These are phyloP conservation scores for Microcaecilia unicolor DNA, from an alignment of 2,797 vertebrate genomes.

Conservation along the genomic window DNA sequence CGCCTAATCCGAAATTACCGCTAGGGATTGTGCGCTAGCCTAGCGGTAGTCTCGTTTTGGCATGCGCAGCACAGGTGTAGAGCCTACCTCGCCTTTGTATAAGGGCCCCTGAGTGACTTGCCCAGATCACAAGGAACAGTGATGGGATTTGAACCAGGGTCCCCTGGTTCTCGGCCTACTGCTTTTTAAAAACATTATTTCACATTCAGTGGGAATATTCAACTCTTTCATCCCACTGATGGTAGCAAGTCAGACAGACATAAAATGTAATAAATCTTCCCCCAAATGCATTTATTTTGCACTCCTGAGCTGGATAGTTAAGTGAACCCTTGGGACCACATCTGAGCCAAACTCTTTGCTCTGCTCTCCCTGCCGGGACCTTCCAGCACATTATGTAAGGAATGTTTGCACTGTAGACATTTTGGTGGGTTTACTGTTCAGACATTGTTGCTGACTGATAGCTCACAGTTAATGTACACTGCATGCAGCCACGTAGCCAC, in stretches of 20 bases:
- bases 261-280: slow-evolving; percentile 34
- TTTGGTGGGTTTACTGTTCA: slow-evolving; percentile 21
- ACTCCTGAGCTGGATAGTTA: slow-evolving; percentile 31
- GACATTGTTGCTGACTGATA: slow-evolving; percentile 22
- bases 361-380: slow-evolving; percentile 12
- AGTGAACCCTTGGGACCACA: slow-evolving; percentile 22
- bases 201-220: slow-evolving; percentile 12
- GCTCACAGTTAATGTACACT: slow-evolving; percentile 9
- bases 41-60: too few relatives aligned
- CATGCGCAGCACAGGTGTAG: too few relatives aligned
- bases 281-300: slow-evolving; percentile 36
- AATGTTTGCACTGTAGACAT: slow-evolving; percentile 23
- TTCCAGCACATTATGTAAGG: slow-evolving; percentile 27
- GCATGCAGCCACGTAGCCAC: not conserved
- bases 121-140: too few relatives aligned
- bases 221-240: not conserved
- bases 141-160: too few relatives aligned
- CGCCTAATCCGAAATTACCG: too few relatives aligned
- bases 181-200: too few relatives aligned
- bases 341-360: slow-evolving; percentile 13
- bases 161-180: too few relatives aligned
- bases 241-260: slow-evolving; percentile 6
- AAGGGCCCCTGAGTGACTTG: too few relatives aligned
- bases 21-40: too few relatives aligned
- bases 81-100: too few relatives aligned